Percentiles rank a stretch among this genome's conserved stretches.
These are phyloP conservation scores for Drymonia ruficornis DNA, from an alignment of 2,888 invertebrate genomes.

Conservation along the genomic window DNA sequence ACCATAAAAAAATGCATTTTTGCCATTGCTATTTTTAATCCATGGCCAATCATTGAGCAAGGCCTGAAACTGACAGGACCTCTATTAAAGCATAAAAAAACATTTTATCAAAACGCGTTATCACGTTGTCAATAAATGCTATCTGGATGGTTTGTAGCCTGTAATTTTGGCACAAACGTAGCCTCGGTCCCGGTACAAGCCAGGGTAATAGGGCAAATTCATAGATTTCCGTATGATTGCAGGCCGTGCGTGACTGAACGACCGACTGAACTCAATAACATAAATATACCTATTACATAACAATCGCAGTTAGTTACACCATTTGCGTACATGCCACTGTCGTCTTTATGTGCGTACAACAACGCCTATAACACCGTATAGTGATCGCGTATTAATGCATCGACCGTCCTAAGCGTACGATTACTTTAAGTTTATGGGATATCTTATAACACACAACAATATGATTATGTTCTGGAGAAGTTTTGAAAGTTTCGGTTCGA, in stretches of 20 bases:
- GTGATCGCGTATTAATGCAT: not conserved
- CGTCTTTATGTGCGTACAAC: slow-evolving; percentile 2
- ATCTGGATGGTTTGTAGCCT: slow-evolving; percentile 31
- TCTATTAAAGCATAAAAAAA: not conserved
- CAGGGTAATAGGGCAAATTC: slow-evolving; percentile 56
- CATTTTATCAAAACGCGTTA: slow-evolving; percentile 19
- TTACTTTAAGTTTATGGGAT: slow-evolving; percentile 2
- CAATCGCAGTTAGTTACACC: slow-evolving; percentile 13
- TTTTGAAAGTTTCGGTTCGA: not conserved
- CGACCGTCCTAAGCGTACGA: slow-evolving; percentile 2
- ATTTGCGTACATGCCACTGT: slow-evolving; percentile 12
- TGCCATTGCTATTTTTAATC: no score
- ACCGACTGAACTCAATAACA: slow-evolving; percentile 36
- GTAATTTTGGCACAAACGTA: slow-evolving; percentile 34
- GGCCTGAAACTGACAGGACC: no score
- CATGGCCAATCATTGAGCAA: no score
- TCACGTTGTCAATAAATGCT: slow-evolving; percentile 38
- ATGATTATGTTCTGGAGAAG: not conserved
- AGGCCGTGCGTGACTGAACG: slow-evolving; percentile 53
- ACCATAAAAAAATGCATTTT: no score
- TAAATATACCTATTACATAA: slow-evolving; percentile 35
- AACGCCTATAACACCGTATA: not conserved
- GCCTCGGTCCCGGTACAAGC: slow-evolving; percentile 20
- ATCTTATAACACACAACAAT: not conserved
- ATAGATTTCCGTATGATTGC: slow-evolving; percentile 62